Evolutionary conservation across 92 coral and sea anemone genomes (phyloP), one percentile per base, ranked within the genome.

Genomic region (Chrysogorgia sp.): DNA sequence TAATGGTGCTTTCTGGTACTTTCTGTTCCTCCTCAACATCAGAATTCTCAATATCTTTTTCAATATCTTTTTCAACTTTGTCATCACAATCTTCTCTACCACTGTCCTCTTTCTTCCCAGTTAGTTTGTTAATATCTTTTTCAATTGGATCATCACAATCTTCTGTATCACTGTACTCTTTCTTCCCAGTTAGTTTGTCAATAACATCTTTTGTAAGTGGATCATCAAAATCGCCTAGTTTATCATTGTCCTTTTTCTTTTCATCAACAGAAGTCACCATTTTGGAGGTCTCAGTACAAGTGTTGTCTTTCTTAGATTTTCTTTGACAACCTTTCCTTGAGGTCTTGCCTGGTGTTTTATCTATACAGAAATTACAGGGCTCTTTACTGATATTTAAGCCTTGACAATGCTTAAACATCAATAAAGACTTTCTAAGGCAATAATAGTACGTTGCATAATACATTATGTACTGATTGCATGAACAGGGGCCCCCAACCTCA

Each of bases 21-120:
- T 48, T 43, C 13, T 72, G 48, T 20, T 58, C 67, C 24, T 66
- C 59, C 19, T 58, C 81, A 40, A 52, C 83, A 66, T 75, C 76
- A 77, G 83, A 64, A 43, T 64, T 68, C n/a, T 55, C 58, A 74
- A 82, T 77, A 12, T 57, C 48, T 66, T 58, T 41, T 82, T 86
- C 72, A 69, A 77, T 84, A 50, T 58, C 32, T 50, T 47, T 40
- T 20, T 53, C 67, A n/a, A 29, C 21, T 80, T 62, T 22, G 40
- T 25, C 82, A 0, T 34, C 21, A 66, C 26, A 67, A 12, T 80
- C 77, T 26, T 69, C 55, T 43, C 22, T 4, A 2, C 22, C 77
- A 68, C 21, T 33, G 2, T 66, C 60, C 40, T 81, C 69, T 48
- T 50, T 60, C 6, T 41, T 70, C 10, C 43, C 71, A 59, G 26